A percentile compares a stretch with the other conserved stretches of the same genome.
Conservation (phyloP, 2,113 vertebrate genomes). For the Petrocephalus microphthalmus region DNA sequence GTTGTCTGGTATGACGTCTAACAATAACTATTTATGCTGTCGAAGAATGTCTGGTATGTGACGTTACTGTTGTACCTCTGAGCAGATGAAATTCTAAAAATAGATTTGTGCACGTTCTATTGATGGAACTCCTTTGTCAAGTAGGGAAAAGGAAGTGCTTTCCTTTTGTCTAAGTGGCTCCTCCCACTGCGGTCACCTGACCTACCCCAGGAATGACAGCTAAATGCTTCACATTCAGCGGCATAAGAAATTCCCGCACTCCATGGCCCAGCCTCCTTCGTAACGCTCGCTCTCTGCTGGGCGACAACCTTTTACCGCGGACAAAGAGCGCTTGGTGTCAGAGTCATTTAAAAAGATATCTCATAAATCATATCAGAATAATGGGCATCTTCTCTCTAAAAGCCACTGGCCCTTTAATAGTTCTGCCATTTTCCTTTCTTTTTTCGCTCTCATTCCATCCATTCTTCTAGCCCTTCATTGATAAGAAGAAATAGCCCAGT, state of each 20-base stretch:
- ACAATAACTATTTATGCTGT: neutral
- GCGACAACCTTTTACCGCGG: neutral
- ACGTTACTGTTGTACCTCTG: neutral
- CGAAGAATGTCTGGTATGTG: neutral
- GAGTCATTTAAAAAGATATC: slow-evolving; percentile 7
- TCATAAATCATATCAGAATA: slow-evolving; percentile 18
- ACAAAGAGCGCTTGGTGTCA: neutral
- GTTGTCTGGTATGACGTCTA: neutral
- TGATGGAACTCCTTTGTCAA: neutral
- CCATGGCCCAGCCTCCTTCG: neutral
- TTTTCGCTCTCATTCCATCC: neutral
- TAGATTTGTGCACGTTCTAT: neutral
- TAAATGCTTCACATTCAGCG: neutral
- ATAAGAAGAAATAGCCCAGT: neutral
- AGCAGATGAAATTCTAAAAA: neutral
- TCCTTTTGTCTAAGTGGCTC: neutral
- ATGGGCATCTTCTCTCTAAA: neutral
- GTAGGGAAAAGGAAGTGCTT: neutral
- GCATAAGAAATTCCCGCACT: neutral
- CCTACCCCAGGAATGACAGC: neutral
- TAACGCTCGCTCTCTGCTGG: neutral
- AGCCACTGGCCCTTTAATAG: neutral
- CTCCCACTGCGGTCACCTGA: neutral
- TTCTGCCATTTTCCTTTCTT: neutral
- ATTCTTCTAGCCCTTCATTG: neutral